phyloP scores from a whole-genome alignment of 2,113 vertebrate genomes.

The Anguilla japonica region DNA sequence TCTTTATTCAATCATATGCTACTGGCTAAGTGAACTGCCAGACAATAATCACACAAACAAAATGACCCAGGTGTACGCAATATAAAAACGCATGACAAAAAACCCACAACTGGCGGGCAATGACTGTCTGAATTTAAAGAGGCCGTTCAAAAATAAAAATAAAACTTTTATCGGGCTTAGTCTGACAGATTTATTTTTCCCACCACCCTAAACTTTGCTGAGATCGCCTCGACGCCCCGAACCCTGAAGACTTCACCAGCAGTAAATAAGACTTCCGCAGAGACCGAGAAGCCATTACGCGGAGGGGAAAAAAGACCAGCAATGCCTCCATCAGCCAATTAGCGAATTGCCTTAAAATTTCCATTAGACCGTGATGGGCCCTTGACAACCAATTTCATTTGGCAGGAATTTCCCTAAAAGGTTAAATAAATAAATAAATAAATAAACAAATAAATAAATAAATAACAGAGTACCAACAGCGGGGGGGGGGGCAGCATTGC shows the following conservation, averaged over 20 bases:
- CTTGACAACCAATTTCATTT: slow-evolving; percentile 13
- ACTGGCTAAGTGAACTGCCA: background rate
- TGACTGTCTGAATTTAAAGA: background rate
- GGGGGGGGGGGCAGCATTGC: background rate
- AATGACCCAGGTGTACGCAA: background rate
- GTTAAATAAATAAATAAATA: background rate
- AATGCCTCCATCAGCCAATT: slow-evolving; percentile 17
- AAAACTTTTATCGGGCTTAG: too few relatives aligned
- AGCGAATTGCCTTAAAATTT: slow-evolving; percentile 1
- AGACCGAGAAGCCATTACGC: background rate
- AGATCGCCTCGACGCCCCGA: background rate
- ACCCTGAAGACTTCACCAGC: background rate
- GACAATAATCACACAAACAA: background rate
- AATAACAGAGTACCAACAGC: slow-evolving; percentile 5
- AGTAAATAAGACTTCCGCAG: background rate
- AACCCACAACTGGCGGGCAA: background rate
- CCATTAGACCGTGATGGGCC: background rate
- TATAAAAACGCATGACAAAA: background rate
- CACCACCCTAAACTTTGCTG: background rate
- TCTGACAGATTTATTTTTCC: background rate
- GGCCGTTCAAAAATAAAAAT: background rate
- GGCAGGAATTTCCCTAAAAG: slow-evolving; percentile 9
- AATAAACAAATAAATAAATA: background rate
- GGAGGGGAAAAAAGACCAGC: background rate
- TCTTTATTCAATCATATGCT: background rate